Percentiles rank a stretch among this genome's conserved stretches.
phyloP scores from a whole-genome alignment of 1,140 invertebrate species.

The Anthonomus grandis region DNA sequence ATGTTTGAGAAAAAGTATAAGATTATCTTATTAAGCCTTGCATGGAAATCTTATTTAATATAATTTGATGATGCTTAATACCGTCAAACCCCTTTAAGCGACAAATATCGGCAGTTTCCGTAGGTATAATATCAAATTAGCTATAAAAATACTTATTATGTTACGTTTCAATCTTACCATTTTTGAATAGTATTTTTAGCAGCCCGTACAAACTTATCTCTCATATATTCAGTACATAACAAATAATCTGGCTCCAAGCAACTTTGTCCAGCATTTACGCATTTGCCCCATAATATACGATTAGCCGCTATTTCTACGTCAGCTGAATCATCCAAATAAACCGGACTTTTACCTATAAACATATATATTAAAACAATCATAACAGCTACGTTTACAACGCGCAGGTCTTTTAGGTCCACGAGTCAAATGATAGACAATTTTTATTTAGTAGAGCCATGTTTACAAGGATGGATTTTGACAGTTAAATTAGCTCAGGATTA shows the following conservation, averaged over 20 bases:
- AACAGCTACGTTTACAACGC: not conserved
- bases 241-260: slow-evolving; percentile 98
- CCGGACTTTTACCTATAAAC: slow-evolving; percentile 58
- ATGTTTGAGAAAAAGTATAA: too few species aligned
- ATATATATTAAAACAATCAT: not conserved
- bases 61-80: too few species aligned
- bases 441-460: too few species aligned
- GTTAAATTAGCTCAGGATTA: too few species aligned
- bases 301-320: slow-evolving; percentile 68
- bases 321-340: slow-evolving; percentile 78
- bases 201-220: slow-evolving; percentile 65
- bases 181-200: slow-evolving; percentile 67
- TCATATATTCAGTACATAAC: slow-evolving; percentile 76
- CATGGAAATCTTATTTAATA: too few species aligned
- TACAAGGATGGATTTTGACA: too few species aligned
- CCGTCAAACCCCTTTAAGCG: too few species aligned
- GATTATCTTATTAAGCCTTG: too few species aligned
- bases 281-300: slow-evolving; percentile 93
- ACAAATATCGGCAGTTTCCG: too few species aligned
- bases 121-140: not conserved
- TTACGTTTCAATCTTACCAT: slow-evolving; percentile 53
- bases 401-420: too few species aligned
- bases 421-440: too few species aligned
- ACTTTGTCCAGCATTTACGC: slow-evolving; percentile 82
- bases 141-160: not conserved